Conservation (phyloP, 30 jellyfish, hydroid and myxozoan species). For the Mastigias papua region DNA sequence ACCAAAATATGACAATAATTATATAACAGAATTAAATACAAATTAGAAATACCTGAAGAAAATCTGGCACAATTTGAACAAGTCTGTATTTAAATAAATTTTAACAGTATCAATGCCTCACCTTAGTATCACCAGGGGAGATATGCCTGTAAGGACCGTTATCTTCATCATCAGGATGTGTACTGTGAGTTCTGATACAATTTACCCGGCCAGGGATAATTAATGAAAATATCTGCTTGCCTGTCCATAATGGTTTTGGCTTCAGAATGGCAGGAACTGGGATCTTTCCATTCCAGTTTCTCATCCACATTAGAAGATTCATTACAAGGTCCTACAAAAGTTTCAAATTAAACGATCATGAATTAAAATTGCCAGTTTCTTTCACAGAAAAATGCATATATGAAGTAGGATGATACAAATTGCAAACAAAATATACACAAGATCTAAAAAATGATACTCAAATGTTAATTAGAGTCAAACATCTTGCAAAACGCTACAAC, state of each 20-base stretch:
- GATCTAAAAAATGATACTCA: too few species aligned
- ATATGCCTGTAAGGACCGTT: conserved; percentile 88
- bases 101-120: conserved; percentile 2
- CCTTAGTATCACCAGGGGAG: conserved; percentile 99
- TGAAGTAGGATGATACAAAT: background rate
- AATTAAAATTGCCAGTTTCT: too few species aligned
- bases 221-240: conserved; percentile 97
- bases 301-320: conserved; percentile 97
- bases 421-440: too few species aligned
- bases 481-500: too few species aligned
- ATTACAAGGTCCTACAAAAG: conserved; percentile 84
- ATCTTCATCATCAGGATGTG: conserved; percentile 99
- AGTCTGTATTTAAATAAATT: too few species aligned
- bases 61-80: too few species aligned
- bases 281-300: conserved; percentile 96
- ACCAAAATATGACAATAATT: background rate
- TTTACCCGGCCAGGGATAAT: conserved; percentile 95
- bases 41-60: too few species aligned
- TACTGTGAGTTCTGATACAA: conserved; percentile 91
- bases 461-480: too few species aligned
- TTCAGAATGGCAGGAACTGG: conserved; percentile 94
- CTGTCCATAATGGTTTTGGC: conserved; percentile 99
- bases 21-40: too few species aligned
- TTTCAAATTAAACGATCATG: too few species aligned
- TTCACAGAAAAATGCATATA: too few species aligned